Percentiles rank a stretch among this genome's conserved stretches.
Conservation (phyloP, 2,888 invertebrate genomes). For the Melipona beecheii region DNA sequence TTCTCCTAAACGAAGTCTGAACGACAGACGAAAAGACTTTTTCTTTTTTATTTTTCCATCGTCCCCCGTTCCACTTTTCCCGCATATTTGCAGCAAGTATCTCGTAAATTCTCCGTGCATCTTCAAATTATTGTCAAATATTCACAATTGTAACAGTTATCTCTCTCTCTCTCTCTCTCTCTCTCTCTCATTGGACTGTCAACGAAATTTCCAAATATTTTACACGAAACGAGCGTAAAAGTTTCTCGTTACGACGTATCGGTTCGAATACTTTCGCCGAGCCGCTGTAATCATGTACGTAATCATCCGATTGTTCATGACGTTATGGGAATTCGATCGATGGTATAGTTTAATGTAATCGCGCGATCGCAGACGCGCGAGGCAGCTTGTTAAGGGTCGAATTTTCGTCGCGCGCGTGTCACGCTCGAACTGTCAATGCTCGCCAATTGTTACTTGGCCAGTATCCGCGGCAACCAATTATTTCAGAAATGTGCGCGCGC, state of each 20-base stretch:
- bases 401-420: not conserved
- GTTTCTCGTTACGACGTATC: too few relatives aligned
- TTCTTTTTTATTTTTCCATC: too few relatives aligned
- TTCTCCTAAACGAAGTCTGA: too few relatives aligned
- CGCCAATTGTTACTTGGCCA: constrained; percentile 24
- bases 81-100: too few relatives aligned
- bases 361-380: not conserved
- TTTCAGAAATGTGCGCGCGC: constrained; percentile 12
- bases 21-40: too few relatives aligned
- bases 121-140: constrained; percentile 8
- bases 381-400: constrained; percentile 3
- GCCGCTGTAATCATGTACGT: not conserved
- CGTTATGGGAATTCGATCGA: constrained; percentile 16
- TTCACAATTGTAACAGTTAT: not conserved
- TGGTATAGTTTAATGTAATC: not conserved
- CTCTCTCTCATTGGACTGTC: too few relatives aligned
- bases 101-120: too few relatives aligned
- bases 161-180: too few relatives aligned
- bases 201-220: too few relatives aligned
- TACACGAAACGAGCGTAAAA: too few relatives aligned
- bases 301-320: not conserved
- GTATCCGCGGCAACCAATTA: constrained; percentile 28
- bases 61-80: too few relatives aligned
- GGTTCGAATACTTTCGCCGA: too few relatives aligned
- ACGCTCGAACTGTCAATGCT: not conserved